Conservation (phyloP, 1,140 invertebrate genomes). For the Diorhabda sublineata region DNA sequence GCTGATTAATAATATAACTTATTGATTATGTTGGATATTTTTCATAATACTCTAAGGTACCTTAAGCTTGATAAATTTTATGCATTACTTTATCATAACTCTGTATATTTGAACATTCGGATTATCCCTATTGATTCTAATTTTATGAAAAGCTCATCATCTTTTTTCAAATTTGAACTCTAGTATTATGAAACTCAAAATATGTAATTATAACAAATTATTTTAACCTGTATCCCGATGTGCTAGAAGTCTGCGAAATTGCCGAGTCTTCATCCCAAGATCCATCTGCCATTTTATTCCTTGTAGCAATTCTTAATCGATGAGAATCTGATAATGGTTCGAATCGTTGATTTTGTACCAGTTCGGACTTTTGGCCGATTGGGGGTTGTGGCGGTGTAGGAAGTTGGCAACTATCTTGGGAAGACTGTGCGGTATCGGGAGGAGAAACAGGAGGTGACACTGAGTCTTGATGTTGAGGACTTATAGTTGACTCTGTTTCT, state of each 20-base stretch:
- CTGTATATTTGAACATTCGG: too few species aligned
- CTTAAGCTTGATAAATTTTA: neutral
- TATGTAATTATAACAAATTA: neutral
- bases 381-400: constrained; percentile 12
- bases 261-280: constrained; percentile 76
- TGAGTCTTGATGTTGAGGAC: constrained; percentile 16
- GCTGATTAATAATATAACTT: too few species aligned
- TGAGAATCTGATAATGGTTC: constrained; percentile 41
- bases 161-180: too few species aligned
- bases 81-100: neutral
- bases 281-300: constrained; percentile 51
- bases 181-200: too few species aligned
- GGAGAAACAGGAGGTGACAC: constrained; percentile 12
- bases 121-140: too few species aligned
- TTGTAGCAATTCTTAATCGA: constrained; percentile 42
- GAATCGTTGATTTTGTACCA: constrained; percentile 4
- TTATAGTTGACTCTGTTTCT: constrained; percentile 22
- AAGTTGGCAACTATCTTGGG: neutral
- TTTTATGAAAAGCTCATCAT: too few species aligned
- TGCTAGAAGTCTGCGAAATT: constrained; percentile 69
- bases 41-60: neutral
- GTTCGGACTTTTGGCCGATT: constrained; percentile 19
- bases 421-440: neutral
- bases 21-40: too few species aligned
- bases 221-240: constrained; percentile 62